phyloP scores from a whole-genome alignment of 2,888 invertebrate genomes.

The Lasius platythorax region DNA sequence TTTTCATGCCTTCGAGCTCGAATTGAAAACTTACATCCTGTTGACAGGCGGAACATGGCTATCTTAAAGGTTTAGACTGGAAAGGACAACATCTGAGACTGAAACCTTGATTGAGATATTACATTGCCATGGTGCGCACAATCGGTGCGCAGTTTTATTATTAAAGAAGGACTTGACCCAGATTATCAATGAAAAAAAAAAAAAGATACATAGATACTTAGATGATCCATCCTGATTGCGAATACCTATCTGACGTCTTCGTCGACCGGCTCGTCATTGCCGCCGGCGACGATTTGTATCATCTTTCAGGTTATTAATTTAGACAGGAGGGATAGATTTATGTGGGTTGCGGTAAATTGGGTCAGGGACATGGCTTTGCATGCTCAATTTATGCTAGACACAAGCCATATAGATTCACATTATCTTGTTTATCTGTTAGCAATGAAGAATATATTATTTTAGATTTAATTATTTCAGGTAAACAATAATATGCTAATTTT shows the following conservation, averaged over 20 bases:
- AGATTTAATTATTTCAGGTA: not conserved
- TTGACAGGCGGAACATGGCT: slow-evolving; percentile 50
- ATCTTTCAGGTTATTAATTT: slow-evolving; percentile 68
- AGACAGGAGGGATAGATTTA: slow-evolving; percentile 62
- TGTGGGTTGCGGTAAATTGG: slow-evolving; percentile 50
- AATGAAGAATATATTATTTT: not conserved
- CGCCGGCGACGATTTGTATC: slow-evolving; percentile 64
- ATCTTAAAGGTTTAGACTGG: slow-evolving; percentile 58
- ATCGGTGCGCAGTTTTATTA: slow-evolving; percentile 67
- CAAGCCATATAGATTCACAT: not conserved
- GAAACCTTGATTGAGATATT: slow-evolving; percentile 74
- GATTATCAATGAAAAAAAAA: slow-evolving; percentile 62
- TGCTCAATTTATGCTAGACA: not conserved
- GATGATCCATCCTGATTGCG: slow-evolving; percentile 64
- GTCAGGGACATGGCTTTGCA: slow-evolving; percentile 63
- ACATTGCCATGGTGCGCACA: slow-evolving; percentile 67
- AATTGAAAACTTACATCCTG: slow-evolving; percentile 43
- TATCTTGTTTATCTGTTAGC: not conserved
- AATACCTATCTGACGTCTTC: slow-evolving; percentile 60
- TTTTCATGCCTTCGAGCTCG: slow-evolving; percentile 2
- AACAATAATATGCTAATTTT: not conserved
- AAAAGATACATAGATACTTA: slow-evolving; percentile 48
- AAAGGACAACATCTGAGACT: slow-evolving; percentile 64
- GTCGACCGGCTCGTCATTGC: slow-evolving; percentile 39
- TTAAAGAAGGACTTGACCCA: slow-evolving; percentile 73